Base-by-base conservation (phyloP, 2,113 vertebrate genomes). In the Baryphthengus martii region DNA sequence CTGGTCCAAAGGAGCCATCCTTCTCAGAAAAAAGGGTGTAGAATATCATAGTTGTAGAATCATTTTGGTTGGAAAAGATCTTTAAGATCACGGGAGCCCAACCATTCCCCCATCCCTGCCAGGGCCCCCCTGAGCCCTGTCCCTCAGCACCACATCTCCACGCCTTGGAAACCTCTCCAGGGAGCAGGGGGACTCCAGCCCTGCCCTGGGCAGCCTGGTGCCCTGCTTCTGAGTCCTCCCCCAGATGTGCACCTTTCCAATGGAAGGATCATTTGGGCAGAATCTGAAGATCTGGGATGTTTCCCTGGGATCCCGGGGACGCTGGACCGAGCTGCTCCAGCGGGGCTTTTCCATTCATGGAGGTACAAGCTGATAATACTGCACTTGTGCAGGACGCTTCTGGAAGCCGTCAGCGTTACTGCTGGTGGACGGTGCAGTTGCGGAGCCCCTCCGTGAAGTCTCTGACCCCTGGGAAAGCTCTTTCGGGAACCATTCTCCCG, bases 261-360 rank as follows among this genome's bases (percentile, higher is more conserved):
- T 16, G n/a, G 28, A 39, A 16, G 25, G 15, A 29, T 14, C 4
- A 0, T 14, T 13, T 10, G 33, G n/a, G 40, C 55, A 62, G 56
- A 26, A 35, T 26, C 17, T 19, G 63, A 55, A 9, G 42, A 7
- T 49, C 3, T 28, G 31, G 72, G 56, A 13, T 2, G 7, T 53
- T 47, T 44, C 4, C 33, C 59, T 4, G 35, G 23, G 70, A 5
- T 29, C 29, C 40, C 53, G 3, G 10, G 31, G 20, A 18, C 5
- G 0, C 35, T 18, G 7, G 15, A n/a, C 28, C 18, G 33, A 78
- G 6, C 11, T 23, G 61, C 53, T 5, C 25, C 31, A 8, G 13
- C 6, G 0, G 86, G 35, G 59, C 31, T 6, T n/a, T 25, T 52
- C 3, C 31, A 5, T 3, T 18, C 20, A 0, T 2, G 62, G 42